Evolutionary conservation across 92 coral and sea anemone genomes (phyloP).

Genomic region (Isaurus tuberculatus): DNA sequence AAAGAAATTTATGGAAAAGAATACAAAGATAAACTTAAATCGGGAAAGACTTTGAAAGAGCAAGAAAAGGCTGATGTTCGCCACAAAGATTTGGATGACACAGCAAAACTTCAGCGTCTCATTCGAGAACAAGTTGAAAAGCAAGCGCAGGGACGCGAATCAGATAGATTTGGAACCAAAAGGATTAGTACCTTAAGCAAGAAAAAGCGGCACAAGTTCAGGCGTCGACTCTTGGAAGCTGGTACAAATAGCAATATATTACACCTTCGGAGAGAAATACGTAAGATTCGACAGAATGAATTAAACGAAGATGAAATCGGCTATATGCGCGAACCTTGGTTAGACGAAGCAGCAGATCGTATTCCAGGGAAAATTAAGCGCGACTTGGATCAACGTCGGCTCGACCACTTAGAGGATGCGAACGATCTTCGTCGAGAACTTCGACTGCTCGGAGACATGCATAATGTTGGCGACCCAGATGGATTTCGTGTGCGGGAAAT

Average conservation of each 20-base stretch:
- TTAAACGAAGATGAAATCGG: conserved; percentile 74
- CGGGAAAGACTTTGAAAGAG: conserved; percentile 8
- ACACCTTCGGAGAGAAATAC: conserved; percentile 77
- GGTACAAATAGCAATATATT: conserved; percentile 58
- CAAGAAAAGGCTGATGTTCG: conserved; percentile 39
- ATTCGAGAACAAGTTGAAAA: conserved; percentile 77
- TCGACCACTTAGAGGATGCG: conserved; percentile 61
- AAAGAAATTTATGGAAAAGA: conserved; percentile 15
- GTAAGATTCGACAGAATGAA: conserved; percentile 78
- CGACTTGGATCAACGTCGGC: conserved; percentile 69
- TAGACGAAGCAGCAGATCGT: conserved; percentile 54
- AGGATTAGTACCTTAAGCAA: conserved; percentile 53
- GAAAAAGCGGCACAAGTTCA: conserved; percentile 59
- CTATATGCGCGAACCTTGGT: conserved; percentile 69
- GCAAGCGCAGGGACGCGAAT: conserved; percentile 50
- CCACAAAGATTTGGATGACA: conserved; percentile 40
- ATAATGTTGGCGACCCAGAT: conserved; percentile 35
- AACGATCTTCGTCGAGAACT: conserved; percentile 75
- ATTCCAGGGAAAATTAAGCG: conserved; percentile 69
- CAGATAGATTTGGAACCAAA: conserved; percentile 4
- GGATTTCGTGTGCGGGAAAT: conserved; percentile 61
- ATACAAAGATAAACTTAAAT: conserved; percentile 7
- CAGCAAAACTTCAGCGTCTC: conserved; percentile 71
- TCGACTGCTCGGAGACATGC: conserved; percentile 54
- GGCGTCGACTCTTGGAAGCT: conserved; percentile 67